Percentiles rank a stretch among this genome's conserved stretches.
Evolutionary conservation across 2,113 vertebrate species (phyloP).

Genomic region (Stegastes partitus): DNA sequence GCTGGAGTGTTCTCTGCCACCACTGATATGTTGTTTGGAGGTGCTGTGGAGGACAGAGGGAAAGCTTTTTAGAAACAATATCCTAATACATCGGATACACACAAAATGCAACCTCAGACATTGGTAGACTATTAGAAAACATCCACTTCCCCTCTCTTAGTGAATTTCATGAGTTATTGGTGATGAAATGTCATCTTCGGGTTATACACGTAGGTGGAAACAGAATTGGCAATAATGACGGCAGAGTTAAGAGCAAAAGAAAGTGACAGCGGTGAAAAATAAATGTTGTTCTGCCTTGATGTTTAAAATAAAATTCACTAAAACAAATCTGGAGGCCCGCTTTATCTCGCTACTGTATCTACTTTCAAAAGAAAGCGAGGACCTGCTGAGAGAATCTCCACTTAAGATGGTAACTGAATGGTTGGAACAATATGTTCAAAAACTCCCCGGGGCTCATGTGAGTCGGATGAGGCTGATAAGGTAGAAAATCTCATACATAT

Average conservation of each 20-base stretch:
- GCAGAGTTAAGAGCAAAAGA: not conserved
- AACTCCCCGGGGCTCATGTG: conserved; percentile 56
- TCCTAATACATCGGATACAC: conserved; percentile 5
- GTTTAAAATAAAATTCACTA: conserved; percentile 34
- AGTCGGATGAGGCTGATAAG: conserved; percentile 68
- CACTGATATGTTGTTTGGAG: conserved; percentile 95
- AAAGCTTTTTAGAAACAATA: conserved; percentile 32
- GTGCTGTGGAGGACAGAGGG: conserved; percentile 84
- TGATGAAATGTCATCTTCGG: conserved; percentile 18
- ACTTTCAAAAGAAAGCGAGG: conserved; percentile 31
- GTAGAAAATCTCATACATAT: conserved; percentile 77
- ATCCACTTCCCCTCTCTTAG: not conserved
- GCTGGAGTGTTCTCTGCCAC: conserved; percentile 91
- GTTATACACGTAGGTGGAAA: conserved; percentile 24
- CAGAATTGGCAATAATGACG: conserved; percentile 7
- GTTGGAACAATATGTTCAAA: conserved; percentile 47
- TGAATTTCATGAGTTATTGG: conserved; percentile 4
- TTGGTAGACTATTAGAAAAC: conserved; percentile 19
- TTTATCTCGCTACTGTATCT: conserved; percentile 18
- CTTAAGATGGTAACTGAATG: conserved; percentile 60
- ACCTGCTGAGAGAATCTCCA: conserved; percentile 45
- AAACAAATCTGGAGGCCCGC: conserved; percentile 40
- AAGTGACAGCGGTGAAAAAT: conserved; percentile 4
- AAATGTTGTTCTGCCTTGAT: conserved; percentile 5
- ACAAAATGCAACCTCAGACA: conserved; percentile 30